Conservation (phyloP, 2,797 vertebrate genomes). For the Urocyon cinereoargenteus region DNA sequence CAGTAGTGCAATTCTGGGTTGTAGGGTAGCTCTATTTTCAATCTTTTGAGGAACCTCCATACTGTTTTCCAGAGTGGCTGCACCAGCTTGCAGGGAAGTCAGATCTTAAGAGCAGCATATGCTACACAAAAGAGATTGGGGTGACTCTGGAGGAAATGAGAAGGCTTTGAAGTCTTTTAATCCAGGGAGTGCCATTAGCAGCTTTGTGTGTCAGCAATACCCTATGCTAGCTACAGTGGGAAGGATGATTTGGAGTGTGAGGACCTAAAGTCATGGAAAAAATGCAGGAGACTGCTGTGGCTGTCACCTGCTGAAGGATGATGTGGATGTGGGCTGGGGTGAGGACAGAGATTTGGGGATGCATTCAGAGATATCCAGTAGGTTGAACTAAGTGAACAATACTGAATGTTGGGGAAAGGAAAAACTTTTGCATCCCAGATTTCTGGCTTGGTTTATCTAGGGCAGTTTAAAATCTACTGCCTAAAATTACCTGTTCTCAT, state of each 20-base stretch:
- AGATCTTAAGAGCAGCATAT: background rate
- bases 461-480: background rate
- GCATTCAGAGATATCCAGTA: background rate
- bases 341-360: background rate
- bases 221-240: background rate
- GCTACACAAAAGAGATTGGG: background rate
- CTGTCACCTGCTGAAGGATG: background rate
- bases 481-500: background rate
- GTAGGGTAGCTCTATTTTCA: no score
- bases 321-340: background rate
- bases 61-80: no score
- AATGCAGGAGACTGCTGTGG: background rate
- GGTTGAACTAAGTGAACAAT: background rate
- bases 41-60: no score
- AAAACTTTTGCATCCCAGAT: background rate
- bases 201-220: background rate
- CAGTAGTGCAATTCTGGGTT: no score
- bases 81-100: background rate
- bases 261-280: background rate
- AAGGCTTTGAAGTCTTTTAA: background rate
- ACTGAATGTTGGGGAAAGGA: background rate
- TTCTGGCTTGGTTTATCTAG: background rate
- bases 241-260: constrained; percentile 8
- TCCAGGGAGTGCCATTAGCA: background rate
- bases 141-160: background rate